Evolutionary conservation across 2,797 vertebrate species (phyloP).

Genomic region (Oreortyx pictus): DNA sequence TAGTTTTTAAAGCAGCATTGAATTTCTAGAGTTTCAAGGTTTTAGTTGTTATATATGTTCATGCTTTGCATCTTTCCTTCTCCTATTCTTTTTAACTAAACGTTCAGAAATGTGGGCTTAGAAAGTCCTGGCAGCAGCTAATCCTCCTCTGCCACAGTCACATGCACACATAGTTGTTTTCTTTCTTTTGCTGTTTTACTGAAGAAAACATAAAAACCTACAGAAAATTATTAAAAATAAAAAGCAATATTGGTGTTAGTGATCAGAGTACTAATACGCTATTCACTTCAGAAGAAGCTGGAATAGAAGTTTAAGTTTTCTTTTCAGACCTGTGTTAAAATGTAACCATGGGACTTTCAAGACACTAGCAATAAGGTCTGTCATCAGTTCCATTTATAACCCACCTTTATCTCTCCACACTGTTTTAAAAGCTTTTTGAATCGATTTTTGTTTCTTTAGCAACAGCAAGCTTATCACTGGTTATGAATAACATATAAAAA

Average conservation of each 20-base stretch:
- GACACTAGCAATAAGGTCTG: slow-evolving; percentile 63
- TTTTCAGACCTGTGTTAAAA: slow-evolving; percentile 54
- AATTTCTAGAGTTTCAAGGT: neutral
- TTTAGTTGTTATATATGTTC: neutral
- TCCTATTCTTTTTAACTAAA: neutral
- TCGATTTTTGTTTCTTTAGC: slow-evolving; percentile 74
- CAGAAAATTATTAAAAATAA: neutral
- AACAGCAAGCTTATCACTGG: slow-evolving; percentile 41
- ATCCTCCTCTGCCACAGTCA: neutral
- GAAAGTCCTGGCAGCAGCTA: neutral
- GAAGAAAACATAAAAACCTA: neutral
- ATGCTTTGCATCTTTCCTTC: neutral
- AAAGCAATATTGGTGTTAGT: neutral
- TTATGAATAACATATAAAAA: slow-evolving; percentile 60
- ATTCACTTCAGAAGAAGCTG: neutral
- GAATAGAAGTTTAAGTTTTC: slow-evolving; percentile 44
- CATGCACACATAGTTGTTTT: accelerated
- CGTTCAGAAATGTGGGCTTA: neutral
- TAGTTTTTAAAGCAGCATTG: neutral
- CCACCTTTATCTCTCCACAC: slow-evolving; percentile 8
- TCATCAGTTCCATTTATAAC: slow-evolving; percentile 78
- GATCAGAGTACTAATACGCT: neutral
- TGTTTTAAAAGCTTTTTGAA: slow-evolving; percentile 76
- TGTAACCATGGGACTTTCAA: slow-evolving; percentile 47
- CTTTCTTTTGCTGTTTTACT: neutral